A percentile compares a stretch with the other conserved stretches of the same genome.
Conservation (phyloP, 2,888 invertebrate species). For the Nysson spinosus region DNA sequence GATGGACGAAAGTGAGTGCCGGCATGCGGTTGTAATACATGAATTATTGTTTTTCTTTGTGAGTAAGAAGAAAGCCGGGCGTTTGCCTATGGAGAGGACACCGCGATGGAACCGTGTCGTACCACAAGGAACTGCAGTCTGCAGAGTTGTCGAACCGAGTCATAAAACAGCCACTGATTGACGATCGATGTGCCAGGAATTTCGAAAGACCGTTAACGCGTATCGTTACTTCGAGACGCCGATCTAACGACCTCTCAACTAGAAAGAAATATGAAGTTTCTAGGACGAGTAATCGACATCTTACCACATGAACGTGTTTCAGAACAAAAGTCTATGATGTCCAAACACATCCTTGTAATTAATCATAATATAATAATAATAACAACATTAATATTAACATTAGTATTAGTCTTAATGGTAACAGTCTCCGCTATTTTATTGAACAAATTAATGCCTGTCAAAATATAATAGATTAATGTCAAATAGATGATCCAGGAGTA, state of each 20-base stretch:
- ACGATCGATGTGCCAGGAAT: conserved; percentile 42
- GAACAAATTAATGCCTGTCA: no score
- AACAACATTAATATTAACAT: no score
- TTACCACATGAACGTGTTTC: background rate
- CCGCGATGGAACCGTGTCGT: conserved; percentile 1
- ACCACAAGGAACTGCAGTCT: conserved; percentile 24
- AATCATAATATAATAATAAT: no score
- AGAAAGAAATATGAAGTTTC: no score
- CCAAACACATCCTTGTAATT: no score
- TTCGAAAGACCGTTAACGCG: conserved; percentile 37
- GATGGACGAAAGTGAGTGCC: conserved; percentile 20
- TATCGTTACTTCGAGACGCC: conserved; percentile 15
- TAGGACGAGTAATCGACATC: background rate
- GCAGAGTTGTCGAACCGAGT: conserved; percentile 32
- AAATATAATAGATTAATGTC: no score
- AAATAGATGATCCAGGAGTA: no score
- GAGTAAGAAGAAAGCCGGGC: conserved; percentile 4
- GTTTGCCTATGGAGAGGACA: conserved; percentile 12
- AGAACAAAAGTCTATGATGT: no score
- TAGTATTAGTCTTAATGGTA: no score
- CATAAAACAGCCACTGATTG: conserved; percentile 43
- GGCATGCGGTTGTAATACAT: conserved; percentile 19
- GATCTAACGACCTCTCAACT: background rate
- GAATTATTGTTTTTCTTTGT: conserved; percentile 39
- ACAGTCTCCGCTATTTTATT: background rate